phyloP scores from a whole-genome alignment of 2,797 vertebrate genomes.

The Oceanodroma leucorhoa region DNA sequence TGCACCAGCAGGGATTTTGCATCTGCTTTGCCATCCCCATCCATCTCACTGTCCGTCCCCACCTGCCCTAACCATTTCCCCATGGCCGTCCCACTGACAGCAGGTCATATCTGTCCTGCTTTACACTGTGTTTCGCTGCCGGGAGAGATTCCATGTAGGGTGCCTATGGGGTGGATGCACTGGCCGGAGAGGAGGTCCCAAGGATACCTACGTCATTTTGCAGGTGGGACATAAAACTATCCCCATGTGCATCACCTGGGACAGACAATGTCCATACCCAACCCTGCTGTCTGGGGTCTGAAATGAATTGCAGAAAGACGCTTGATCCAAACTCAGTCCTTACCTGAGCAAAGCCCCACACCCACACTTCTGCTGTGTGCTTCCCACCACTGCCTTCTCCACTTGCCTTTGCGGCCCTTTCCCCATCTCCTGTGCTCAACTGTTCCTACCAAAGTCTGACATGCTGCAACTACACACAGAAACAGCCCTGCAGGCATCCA shows the following conservation, averaged over 20 bases:
- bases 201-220: background rate
- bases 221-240: background rate
- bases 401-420: rapidly evolving
- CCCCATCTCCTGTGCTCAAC: background rate
- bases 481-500: background rate
- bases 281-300: background rate
- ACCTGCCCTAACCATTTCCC: background rate
- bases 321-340: background rate
- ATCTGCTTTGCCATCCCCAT: background rate
- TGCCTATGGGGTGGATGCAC: background rate
- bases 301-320: background rate
- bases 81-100: background rate
- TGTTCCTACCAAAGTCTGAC: background rate
- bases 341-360: background rate
- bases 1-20: background rate
- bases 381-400: background rate
- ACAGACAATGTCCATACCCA: background rate
- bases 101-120: background rate
- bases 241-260: background rate
- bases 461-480: background rate
- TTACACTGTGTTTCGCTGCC: rapidly evolving
- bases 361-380: background rate
- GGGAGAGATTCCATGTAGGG: background rate
- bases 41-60: background rate
- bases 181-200: background rate